Percentiles rank a stretch among this genome's conserved stretches.
phyloP scores from a whole-genome alignment of 2,113 vertebrate genomes.

The Mobula birostris region DNA sequence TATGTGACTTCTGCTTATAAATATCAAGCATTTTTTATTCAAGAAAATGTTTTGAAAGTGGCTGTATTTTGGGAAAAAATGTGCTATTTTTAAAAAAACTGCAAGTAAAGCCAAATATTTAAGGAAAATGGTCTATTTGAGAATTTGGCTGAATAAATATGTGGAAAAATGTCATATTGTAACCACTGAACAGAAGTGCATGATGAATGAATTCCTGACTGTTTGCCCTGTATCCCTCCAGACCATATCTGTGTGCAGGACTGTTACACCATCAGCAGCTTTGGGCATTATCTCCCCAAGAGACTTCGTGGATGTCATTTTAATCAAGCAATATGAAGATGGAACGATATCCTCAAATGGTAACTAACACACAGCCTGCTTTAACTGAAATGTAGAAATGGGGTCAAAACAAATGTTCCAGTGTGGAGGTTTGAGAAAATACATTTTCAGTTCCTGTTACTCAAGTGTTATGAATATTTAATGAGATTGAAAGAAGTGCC shows the following conservation, averaged over 20 bases:
- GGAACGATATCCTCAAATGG: slow-evolving; percentile 78
- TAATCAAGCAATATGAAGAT: slow-evolving; percentile 72
- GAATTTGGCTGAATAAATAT: neutral
- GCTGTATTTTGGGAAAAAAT: no score
- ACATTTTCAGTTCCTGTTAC: neutral
- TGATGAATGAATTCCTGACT: neutral
- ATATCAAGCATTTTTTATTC: neutral
- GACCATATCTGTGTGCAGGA: slow-evolving; percentile 71
- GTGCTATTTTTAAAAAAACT: neutral
- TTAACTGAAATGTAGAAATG: neutral
- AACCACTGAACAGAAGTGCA: neutral
- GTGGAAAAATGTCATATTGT: neutral
- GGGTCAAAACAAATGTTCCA: neutral
- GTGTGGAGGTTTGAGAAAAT: neutral
- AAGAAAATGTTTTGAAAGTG: neutral
- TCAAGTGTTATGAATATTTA: no score
- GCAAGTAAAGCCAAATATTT: neutral
- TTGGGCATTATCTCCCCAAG: slow-evolving; percentile 88
- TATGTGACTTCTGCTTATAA: neutral
- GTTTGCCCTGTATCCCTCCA: slow-evolving; percentile 46
- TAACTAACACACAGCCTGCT: slow-evolving; percentile 49
- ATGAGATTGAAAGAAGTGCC: no score
- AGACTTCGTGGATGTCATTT: slow-evolving; percentile 84
- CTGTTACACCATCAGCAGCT: slow-evolving; percentile 78
- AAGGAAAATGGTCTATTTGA: neutral